phyloP scores from a whole-genome alignment of 2,113 vertebrate genomes.

The Gymnocephalus cernua region DNA sequence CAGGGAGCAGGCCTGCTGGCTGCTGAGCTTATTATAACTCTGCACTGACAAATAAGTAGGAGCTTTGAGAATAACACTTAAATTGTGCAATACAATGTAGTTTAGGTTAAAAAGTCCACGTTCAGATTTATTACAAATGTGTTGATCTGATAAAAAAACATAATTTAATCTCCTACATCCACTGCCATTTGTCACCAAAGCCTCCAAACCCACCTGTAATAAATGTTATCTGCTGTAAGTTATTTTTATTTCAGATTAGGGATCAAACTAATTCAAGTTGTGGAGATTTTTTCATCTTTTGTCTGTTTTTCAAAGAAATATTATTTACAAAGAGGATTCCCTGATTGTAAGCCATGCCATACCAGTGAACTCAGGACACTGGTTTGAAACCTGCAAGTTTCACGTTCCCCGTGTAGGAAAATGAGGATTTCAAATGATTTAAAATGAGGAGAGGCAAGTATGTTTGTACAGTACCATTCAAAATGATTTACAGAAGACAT shows the following conservation, averaged over 20 bases:
- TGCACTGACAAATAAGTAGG: neutral
- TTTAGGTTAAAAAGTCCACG: neutral
- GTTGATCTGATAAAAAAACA: neutral
- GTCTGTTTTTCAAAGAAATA: neutral
- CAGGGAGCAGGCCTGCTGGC: slow-evolving; percentile 1
- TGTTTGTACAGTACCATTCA: neutral
- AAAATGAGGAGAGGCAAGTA: neutral
- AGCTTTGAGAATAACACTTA: neutral
- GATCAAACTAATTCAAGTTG: too few relatives aligned
- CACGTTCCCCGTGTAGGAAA: neutral
- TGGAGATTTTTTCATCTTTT: neutral
- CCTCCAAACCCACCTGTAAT: neutral
- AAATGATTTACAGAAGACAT: neutral
- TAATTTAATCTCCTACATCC: neutral
- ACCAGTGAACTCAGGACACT: neutral
- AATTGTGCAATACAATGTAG: neutral
- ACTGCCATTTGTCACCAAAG: neutral
- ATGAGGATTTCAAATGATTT: neutral
- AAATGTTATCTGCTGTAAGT: too few relatives aligned
- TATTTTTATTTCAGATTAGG: too few relatives aligned
- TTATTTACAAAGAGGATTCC: neutral
- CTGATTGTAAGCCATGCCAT: neutral
- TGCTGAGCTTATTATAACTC: slow-evolving; percentile 35
- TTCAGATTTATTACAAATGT: neutral
- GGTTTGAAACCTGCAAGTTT: neutral